Evolutionary conservation across 2,888 invertebrate species (phyloP).

Genomic region (Acanthosepion lycidas): DNA sequence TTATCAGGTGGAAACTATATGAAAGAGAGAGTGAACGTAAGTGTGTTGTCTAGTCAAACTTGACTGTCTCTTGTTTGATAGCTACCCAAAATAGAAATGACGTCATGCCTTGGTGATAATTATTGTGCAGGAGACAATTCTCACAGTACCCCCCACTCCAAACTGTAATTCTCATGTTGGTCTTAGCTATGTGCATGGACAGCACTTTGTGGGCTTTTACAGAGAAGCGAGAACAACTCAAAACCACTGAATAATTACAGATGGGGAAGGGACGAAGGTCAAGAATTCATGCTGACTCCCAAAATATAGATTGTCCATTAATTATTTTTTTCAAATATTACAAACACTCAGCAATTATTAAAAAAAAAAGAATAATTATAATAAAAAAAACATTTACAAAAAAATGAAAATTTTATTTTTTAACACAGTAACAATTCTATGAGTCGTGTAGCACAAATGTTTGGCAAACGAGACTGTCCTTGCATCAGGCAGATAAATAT

Average conservation of each 20-base stretch:
- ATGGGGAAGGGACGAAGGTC: not conserved
- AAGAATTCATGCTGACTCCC: not conserved
- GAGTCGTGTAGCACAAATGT: not conserved
- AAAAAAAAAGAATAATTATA: too few species aligned
- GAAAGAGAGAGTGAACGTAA: not conserved
- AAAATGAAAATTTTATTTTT: not conserved
- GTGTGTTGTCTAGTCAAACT: not conserved
- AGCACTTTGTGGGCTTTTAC: constrained; percentile 33
- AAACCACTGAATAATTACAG: constrained; percentile 33
- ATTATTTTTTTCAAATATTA: not conserved
- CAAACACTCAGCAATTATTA: not conserved
- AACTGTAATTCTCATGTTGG: not conserved
- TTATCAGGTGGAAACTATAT: too few species aligned
- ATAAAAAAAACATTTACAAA: not conserved
- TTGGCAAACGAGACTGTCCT: not conserved
- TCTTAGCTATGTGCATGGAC: not conserved
- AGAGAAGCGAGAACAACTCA: not conserved
- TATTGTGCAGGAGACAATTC: constrained; percentile 1
- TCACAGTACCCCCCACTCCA: not conserved
- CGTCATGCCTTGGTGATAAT: not conserved
- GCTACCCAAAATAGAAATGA: not conserved
- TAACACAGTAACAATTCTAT: not conserved
- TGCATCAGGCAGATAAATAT: not conserved
- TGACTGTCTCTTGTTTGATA: not conserved
- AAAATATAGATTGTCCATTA: not conserved